These are phyloP conservation scores for Schrankia costaestrigalis DNA, from an alignment of 2,888 invertebrate genomes.

Conservation along the genomic window DNA sequence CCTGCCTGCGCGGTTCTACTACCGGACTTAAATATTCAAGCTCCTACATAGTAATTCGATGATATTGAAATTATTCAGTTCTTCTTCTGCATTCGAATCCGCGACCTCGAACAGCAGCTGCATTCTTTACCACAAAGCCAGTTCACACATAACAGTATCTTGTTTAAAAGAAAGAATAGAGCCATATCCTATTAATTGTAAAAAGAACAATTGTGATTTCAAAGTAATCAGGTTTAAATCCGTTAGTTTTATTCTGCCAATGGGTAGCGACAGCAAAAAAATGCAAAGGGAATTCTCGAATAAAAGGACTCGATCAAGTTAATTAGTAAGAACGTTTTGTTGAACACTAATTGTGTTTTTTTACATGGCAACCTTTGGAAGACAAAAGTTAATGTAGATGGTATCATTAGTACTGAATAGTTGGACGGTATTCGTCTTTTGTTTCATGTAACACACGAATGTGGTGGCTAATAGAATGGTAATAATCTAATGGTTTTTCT, in stretches of 20 bases:
- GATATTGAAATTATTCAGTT: no score
- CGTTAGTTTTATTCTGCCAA: conserved; percentile 13
- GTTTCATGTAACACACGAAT: conserved; percentile 22
- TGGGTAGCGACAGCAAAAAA: conserved; percentile 36
- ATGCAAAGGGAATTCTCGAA: conserved; percentile 50
- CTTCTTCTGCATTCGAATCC: no score
- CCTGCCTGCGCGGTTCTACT: no score
- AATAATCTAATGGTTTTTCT: conserved; percentile 21
- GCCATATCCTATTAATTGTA: not conserved
- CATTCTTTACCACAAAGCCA: no score
- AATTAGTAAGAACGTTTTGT: conserved; percentile 70
- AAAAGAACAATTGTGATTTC: conserved; percentile 5
- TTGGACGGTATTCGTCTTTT: conserved; percentile 35
- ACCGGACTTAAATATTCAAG: no score
- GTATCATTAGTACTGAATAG: conserved; percentile 54
- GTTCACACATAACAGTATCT: no score
- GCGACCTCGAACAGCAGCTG: no score
- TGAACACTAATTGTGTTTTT: conserved; percentile 65
- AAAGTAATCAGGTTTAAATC: conserved; percentile 14
- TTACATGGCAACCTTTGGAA: conserved; percentile 54
- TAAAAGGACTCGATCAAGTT: conserved; percentile 68
- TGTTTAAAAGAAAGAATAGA: not conserved
- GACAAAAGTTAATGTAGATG: conserved; percentile 63
- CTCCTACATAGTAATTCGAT: no score
- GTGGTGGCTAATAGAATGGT: no score